Evolutionary conservation across 2,888 invertebrate genomes (phyloP), one percentile per base, ranked within the genome.

Genomic region (Osmoderma eremita): DNA sequence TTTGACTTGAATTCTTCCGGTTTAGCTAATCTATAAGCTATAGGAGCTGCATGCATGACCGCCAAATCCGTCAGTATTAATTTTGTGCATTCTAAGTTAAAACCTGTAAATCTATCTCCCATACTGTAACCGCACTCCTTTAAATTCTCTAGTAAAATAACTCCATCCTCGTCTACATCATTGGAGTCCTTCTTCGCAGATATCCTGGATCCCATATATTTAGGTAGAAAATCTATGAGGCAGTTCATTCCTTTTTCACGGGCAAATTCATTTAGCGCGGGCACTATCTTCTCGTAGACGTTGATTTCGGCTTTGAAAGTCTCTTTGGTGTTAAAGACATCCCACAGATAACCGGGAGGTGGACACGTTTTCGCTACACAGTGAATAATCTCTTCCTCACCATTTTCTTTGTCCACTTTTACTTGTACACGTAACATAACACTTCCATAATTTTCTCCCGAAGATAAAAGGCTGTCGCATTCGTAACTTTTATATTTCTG

Each of bases 361-460:
- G 87, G 87, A 10, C 84, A 79, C 71, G 85, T 76, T 72, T 87
- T 87, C 0, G 84, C 86, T 2, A 68, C 68, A 22, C 58, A 65
- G 13, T 68, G 38, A n/a, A 66, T 17, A 1, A 42, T 76, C 61
- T 82, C 78, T 38, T 58, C 58, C 17, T 73, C 65, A 17, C 65
- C 53, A 15, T 67, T 45, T 17, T 70, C 50, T 10, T 53, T 70
- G 49, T 68, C 49, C 12, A 82, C 65, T 65, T 75, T 78, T 0
- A 82, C 45, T 15, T 72, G 69, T 5, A 77, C 71, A 2, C 79
- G 77, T 0, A 86, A 71, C 76, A 87, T 86, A 0, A 84, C 76
- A 70, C 87, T 87, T 1, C 86, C 86, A 74, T 86, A 87, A 74
- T 87, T 87, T 69, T 87, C 87, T 0, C 87, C 87, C 0, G 83